Percentiles rank a stretch among this genome's conserved stretches.
Conservation (phyloP, 2,797 vertebrate species). For the Dromococcyx pavoninus region DNA sequence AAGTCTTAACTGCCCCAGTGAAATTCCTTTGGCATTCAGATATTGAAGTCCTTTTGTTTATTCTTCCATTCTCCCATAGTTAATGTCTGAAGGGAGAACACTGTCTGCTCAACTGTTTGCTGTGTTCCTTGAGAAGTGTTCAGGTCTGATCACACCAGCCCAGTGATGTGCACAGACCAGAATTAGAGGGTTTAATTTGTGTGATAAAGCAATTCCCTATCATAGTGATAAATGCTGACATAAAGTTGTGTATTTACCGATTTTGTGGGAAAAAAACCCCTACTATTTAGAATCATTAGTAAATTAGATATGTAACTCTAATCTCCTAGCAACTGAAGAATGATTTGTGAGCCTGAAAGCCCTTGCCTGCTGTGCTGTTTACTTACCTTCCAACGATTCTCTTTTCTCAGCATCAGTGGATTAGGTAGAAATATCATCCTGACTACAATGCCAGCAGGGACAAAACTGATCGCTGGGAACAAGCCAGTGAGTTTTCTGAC, state of each 20-base stretch:
- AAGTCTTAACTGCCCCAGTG: background rate
- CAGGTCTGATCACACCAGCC: background rate
- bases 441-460: constrained; percentile 96
- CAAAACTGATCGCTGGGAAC: constrained; percentile 95
- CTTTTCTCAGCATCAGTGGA: constrained; percentile 83
- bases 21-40: background rate
- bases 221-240: background rate
- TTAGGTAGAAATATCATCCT: constrained; percentile 98
- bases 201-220: background rate
- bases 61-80: background rate
- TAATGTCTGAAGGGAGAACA: background rate
- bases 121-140: background rate
- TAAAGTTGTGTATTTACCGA: background rate
- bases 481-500: constrained; percentile 98
- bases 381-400: background rate
- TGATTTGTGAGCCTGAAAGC: background rate
- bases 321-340: background rate
- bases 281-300: background rate
- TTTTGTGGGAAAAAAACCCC: rapidly evolving
- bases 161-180: background rate
- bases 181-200: background rate
- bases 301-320: background rate
- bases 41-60: background rate
- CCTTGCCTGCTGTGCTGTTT: background rate
- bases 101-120: background rate